phyloP scores from a whole-genome alignment of 2,797 vertebrate species.

The Ctenopoma kingsleyae region DNA sequence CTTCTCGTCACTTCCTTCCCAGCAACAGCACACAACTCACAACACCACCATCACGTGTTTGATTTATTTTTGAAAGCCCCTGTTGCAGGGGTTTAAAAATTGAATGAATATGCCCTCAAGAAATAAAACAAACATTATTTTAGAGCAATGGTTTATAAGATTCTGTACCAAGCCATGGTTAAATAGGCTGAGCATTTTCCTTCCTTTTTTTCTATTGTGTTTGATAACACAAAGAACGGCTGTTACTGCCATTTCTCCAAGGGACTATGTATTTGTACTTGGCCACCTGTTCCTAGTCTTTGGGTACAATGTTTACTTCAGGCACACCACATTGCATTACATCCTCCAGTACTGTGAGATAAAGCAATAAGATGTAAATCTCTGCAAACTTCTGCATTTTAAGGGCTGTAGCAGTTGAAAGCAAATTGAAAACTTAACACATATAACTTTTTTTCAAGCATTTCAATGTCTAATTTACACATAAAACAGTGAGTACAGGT shows the following conservation, averaged over 20 bases:
- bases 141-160: constrained; percentile 20
- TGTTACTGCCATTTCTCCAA: constrained; percentile 47
- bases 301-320: constrained; percentile 50
- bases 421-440: constrained; percentile 30
- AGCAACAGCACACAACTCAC: constrained; percentile 13
- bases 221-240: constrained; percentile 49
- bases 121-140: constrained; percentile 44
- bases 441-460: constrained; percentile 30
- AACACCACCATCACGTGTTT: neutral
- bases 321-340: constrained; percentile 25
- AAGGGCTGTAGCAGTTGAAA: constrained; percentile 20
- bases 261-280: constrained; percentile 41
- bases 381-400: constrained; percentile 27
- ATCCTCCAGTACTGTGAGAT: constrained; percentile 22
- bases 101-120: constrained; percentile 46
- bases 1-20: neutral
- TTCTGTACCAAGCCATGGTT: constrained; percentile 23
- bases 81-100: constrained; percentile 18
- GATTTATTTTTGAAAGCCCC: constrained; percentile 47
- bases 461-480: constrained; percentile 2
- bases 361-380: constrained; percentile 40
- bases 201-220: constrained; percentile 42
- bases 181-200: constrained; percentile 32
- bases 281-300: constrained; percentile 63
- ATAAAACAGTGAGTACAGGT: constrained; percentile 10